Evolutionary conservation across 1,140 invertebrate species (phyloP), one percentile per base, ranked within the genome.

Genomic region (Laodelphax striatellus): DNA sequence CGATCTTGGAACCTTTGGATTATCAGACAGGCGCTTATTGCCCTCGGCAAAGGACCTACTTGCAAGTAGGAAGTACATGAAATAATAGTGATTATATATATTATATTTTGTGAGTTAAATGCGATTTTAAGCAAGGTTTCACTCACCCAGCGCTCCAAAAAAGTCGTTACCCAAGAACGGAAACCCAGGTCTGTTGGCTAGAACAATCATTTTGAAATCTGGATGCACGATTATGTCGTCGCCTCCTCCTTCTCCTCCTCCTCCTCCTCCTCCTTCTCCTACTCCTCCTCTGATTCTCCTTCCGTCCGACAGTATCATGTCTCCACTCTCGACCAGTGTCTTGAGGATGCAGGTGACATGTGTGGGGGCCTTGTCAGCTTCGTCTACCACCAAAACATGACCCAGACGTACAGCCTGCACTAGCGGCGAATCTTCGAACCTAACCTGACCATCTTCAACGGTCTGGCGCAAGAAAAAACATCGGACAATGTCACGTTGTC

Each of bases 141-240:
- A 55, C 22, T 64, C 70, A 80, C 81, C 83, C 65, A 85, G 77
- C 19, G 90, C 82, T 34, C 88, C 90, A 73, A 97, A 98, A 74
- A 98, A 95, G 70, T 98, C 94, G 71, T 98, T 97, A 52, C 96
- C 96, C 54, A 98, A 79, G 74, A 98, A 98, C 24, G 96, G 96
- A 71, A 98, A 98, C 0, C 96, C 96, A 0, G 95, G 95, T 68
- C 95, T 78, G 74, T 98, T 98, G 0, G 94, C 95, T 43, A 98
- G 73, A 0, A 98, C 88, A 64, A 98, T 92, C 75, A 94, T 87
- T 62, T 86, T 78, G 69, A 96, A 96, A 68, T 93, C 82, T 14
- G 87, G 86, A 77, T 95, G 91, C 8, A 91, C 83, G 8, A 79
- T 71, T 64, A 94, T 88, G 52, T 38, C 34, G 2, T 13, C 34